A percentile compares a stretch with the other conserved stretches of the same genome.
Evolutionary conservation across 2,888 invertebrate genomes (phyloP).

Genomic region (Drosophila lutescens): DNA sequence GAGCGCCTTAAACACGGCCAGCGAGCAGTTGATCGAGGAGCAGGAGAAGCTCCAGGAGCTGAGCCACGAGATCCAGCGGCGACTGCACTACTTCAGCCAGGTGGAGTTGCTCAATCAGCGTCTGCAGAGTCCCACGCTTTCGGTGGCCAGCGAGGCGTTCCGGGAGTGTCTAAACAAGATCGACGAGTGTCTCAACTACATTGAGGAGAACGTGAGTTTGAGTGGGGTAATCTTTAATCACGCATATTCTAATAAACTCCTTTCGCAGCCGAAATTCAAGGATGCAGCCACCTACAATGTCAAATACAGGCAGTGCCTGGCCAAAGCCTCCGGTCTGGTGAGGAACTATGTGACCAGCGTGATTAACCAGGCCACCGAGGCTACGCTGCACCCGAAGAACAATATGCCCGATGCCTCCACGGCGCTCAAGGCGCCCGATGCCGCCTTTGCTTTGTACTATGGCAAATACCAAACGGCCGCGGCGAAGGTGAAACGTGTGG

Average conservation of each 20-base stretch:
- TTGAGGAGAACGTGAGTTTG: conserved; percentile 92
- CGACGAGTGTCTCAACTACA: conserved; percentile 93
- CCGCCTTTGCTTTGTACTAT: conserved; percentile 93
- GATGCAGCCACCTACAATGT: conserved; percentile 93
- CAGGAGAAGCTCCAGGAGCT: conserved; percentile 92
- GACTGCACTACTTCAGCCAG: conserved; percentile 93
- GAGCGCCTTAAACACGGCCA: conserved; percentile 94
- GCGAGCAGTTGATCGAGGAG: conserved; percentile 95
- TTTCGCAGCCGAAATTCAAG: conserved; percentile 89
- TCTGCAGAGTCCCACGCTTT: conserved; percentile 91
- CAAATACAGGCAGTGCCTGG: conserved; percentile 93
- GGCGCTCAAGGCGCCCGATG: conserved; percentile 85
- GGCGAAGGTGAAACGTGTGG: conserved; percentile 91
- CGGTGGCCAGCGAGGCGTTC: conserved; percentile 93
- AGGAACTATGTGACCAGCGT: conserved; percentile 91
- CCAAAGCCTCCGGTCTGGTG: conserved; percentile 91
- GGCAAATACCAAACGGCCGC: conserved; percentile 98
- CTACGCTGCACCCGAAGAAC: conserved; percentile 86
- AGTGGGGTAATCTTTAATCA: too few relatives aligned
- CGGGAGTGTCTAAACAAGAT: conserved; percentile 92
- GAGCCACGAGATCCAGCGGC: conserved; percentile 91
- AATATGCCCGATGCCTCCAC: conserved; percentile 45
- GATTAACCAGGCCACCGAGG: conserved; percentile 91
- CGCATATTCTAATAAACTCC: neutral
- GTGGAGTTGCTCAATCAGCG: conserved; percentile 92